Percentiles rank a stretch among this genome's conserved stretches.
These are phyloP conservation scores for Crematogaster levior DNA, from an alignment of 2,888 invertebrate genomes.

Conservation along the genomic window DNA sequence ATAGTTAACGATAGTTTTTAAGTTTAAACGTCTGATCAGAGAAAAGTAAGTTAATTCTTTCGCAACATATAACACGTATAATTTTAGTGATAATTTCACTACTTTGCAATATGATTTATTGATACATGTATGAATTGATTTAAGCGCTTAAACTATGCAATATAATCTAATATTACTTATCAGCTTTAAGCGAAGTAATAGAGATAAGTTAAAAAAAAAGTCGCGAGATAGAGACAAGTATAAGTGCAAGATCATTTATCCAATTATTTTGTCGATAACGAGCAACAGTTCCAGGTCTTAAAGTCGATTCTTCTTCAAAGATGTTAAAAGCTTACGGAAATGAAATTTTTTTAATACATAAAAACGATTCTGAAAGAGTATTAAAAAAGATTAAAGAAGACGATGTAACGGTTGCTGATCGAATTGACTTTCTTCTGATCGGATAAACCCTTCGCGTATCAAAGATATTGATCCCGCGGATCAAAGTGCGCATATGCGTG, in stretches of 20 bases:
- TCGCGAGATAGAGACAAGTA: neutral
- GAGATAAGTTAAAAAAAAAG: too few relatives aligned
- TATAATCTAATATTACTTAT: neutral
- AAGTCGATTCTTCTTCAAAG: neutral
- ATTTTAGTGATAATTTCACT: neutral
- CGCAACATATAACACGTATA: neutral
- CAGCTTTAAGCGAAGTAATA: neutral
- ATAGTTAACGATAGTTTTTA: neutral
- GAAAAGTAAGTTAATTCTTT: neutral
- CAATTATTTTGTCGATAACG: neutral
- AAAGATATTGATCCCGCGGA: neutral
- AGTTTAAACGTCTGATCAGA: neutral
- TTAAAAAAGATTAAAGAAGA: neutral
- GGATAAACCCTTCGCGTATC: neutral
- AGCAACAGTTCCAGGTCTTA: neutral
- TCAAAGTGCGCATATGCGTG: neutral
- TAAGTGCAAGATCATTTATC: neutral
- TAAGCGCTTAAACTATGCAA: neutral
- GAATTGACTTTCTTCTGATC: conserved; percentile 24
- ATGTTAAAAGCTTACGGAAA: neutral
- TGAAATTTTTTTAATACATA: neutral
- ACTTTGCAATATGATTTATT: neutral
- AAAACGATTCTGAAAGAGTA: neutral
- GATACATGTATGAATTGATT: neutral
- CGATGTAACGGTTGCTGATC: neutral